phyloP scores from a whole-genome alignment of 1,140 invertebrate genomes.

The Caerostris darwini region DNA sequence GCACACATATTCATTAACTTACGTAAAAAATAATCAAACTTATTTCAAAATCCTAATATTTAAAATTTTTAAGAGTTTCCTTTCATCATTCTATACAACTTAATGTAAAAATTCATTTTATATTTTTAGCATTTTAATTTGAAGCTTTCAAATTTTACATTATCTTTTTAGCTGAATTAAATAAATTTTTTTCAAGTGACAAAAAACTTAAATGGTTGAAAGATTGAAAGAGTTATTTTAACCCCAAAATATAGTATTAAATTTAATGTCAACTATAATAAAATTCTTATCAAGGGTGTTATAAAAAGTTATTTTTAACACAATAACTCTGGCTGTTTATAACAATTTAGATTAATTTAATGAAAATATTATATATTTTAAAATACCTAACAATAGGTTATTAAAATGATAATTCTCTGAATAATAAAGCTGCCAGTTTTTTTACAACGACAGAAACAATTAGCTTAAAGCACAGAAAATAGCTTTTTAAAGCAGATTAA shows the following conservation, averaged over 20 bases:
- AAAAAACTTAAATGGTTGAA: background rate
- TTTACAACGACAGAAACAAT: constrained; percentile 13
- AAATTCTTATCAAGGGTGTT: background rate
- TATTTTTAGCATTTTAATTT: too few relatives aligned
- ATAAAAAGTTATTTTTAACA: background rate
- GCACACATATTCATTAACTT: too few relatives aligned
- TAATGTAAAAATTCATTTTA: too few relatives aligned
- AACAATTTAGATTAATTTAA: background rate
- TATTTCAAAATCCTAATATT: too few relatives aligned
- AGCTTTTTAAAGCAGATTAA: constrained; percentile 7
- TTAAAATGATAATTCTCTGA: constrained; percentile 34
- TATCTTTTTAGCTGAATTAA: too few relatives aligned
- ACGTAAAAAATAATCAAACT: too few relatives aligned
- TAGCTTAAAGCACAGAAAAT: background rate
- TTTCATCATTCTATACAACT: too few relatives aligned
- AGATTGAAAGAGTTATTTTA: background rate
- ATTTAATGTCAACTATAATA: background rate
- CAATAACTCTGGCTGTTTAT: background rate
- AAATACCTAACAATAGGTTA: background rate
- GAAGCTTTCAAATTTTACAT: too few relatives aligned
- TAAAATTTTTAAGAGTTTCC: too few relatives aligned
- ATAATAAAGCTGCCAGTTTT: background rate
- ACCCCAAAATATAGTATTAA: background rate
- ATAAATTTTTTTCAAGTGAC: too few relatives aligned
- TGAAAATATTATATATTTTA: background rate